Evolutionary conservation across 53 echinoderm and acorn worm species (phyloP).

Genomic region (Zoroaster sp.): DNA sequence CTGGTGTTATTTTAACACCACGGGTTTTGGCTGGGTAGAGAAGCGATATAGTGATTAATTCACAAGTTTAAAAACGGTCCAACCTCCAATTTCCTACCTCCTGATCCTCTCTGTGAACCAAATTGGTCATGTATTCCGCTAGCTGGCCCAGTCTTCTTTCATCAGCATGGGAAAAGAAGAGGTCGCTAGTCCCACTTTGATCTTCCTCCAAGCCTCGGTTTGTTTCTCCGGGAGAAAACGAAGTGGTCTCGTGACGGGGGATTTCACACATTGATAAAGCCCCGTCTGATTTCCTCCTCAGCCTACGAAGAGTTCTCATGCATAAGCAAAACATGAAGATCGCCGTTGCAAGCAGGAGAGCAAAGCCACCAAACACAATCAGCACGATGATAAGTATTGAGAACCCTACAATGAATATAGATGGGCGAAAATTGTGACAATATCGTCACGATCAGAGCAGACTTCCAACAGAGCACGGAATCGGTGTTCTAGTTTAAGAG

Average conservation of each 20-base stretch:
- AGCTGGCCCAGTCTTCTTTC: neutral
- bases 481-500: too few species aligned
- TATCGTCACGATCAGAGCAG: too few species aligned
- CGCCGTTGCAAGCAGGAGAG: neutral
- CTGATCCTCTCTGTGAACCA: neutral
- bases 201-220: neutral
- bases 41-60: too few species aligned
- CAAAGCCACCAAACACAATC: slow-evolving; percentile 4
- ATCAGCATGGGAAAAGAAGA: neutral
- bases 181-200: neutral
- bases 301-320: neutral
- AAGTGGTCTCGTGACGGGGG: neutral
- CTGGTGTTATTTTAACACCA: too few species aligned
- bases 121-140: neutral
- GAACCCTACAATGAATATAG: too few species aligned
- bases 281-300: neutral
- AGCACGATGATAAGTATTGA: neutral
- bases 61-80: too few species aligned
- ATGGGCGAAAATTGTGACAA: too few species aligned
- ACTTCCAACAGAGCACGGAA: too few species aligned
- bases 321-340: neutral
- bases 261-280: neutral
- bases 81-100: neutral
- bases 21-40: too few species aligned
- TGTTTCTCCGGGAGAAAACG: neutral